These are phyloP conservation scores for Xestia xanthographa DNA, from an alignment of 2,888 invertebrate species.

Conservation along the genomic window DNA sequence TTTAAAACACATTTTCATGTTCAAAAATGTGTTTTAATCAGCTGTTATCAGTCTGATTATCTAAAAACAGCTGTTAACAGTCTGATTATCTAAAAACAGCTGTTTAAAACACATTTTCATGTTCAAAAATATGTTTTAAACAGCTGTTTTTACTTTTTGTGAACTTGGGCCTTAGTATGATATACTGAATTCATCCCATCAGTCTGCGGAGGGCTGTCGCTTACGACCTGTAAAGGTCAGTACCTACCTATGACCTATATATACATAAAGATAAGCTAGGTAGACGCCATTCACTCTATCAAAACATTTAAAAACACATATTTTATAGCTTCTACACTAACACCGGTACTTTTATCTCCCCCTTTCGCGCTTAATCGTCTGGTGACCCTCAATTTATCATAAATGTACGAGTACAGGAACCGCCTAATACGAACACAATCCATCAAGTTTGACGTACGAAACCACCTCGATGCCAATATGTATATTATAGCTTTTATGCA, in stretches of 20 bases:
- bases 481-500: constrained; percentile 52
- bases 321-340: constrained; percentile 27
- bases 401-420: constrained; percentile 56
- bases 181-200: too few relatives aligned
- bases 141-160: too few relatives aligned
- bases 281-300: neutral
- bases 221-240: neutral
- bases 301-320: constrained; percentile 18
- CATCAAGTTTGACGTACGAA: constrained; percentile 64
- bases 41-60: too few relatives aligned
- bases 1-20: too few relatives aligned
- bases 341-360: constrained; percentile 48
- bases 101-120: too few relatives aligned
- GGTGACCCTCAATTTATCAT: constrained; percentile 59
- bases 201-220: too few relatives aligned
- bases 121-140: too few relatives aligned
- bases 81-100: too few relatives aligned
- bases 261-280: neutral
- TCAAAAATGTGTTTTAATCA: too few relatives aligned
- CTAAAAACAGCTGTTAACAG: too few relatives aligned
- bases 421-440: constrained; percentile 61
- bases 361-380: constrained; percentile 56
- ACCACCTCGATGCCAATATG: constrained; percentile 53
- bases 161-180: too few relatives aligned
- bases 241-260: neutral